phyloP scores from a whole-genome alignment of 1,140 invertebrate species.

The Drosophila truncata region DNA sequence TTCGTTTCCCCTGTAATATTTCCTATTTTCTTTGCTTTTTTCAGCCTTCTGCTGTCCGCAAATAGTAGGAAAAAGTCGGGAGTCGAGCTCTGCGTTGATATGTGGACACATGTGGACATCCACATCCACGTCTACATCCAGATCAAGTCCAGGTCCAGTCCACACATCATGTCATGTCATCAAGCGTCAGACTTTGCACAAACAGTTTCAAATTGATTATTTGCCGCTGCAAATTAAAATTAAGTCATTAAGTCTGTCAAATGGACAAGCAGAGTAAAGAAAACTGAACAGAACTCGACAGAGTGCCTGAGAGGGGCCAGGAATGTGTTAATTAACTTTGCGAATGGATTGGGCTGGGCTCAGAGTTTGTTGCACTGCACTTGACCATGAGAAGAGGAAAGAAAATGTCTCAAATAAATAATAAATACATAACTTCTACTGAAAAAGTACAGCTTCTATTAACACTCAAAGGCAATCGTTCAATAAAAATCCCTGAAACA shows the following conservation, averaged over 20 bases:
- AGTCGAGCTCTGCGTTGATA: conserved; percentile 49
- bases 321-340: conserved; percentile 61
- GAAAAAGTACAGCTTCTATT: conserved; percentile 9
- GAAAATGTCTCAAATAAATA: neutral
- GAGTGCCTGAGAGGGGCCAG: conserved; percentile 9
- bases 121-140: conserved; percentile 27
- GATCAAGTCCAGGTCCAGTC: conserved; percentile 33
- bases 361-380: conserved; percentile 4
- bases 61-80: conserved; percentile 52
- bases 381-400: conserved; percentile 5
- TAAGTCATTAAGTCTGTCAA: conserved; percentile 74
- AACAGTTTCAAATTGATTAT: conserved; percentile 84
- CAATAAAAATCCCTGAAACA: neutral
- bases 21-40: conserved; percentile 14
- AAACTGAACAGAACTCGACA: neutral
- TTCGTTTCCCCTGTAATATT: neutral
- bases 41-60: conserved; percentile 42
- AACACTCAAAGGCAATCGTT: neutral
- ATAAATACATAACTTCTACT: neutral
- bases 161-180: conserved; percentile 66
- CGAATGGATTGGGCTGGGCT: conserved; percentile 16
- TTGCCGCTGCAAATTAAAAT: conserved; percentile 78
- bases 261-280: conserved; percentile 46
- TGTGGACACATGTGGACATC: conserved; percentile 65
- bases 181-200: conserved; percentile 78